Base-by-base conservation (phyloP, 2,797 vertebrate species). In the Coreius guichenoti region DNA sequence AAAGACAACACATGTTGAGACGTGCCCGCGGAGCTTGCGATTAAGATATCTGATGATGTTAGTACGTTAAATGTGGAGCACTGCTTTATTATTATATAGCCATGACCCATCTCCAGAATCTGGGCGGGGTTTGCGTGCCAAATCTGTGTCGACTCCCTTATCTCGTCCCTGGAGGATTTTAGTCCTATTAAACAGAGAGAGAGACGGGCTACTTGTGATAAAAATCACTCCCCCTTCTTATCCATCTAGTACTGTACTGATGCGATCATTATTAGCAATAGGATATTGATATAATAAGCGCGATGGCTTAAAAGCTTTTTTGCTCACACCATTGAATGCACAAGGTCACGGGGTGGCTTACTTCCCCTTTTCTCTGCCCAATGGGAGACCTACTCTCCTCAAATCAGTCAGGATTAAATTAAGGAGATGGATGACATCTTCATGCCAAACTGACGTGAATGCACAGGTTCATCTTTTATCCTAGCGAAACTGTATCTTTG, bases 11-110 rank as follows among this genome's bases (percentile, higher is more conserved):
- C 73, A 16, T 76, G 43, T 75, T 36, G 33, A 83, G 43, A 65
- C 43, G 3, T 17, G 54, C 51, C 23, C 21, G 33, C 49, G 16
- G 79, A 81, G 65, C 13, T 45, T 31, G 13, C 21, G 29, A 67
- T 67, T 68, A 33, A 68, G 16, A 51, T 72, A 80, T 79, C 67
- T 79, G 83, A 80, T 85, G 69, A 80, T 80, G 77, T 67, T 80
- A 80, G 45, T 69, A 80, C 90, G 87, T 83, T 78, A 88, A 91
- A 91, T 91, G 90, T 91, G 90, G 89, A 92, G 91, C 91, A 85
- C 90, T 91, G 91, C 87, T 90, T 88, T 87, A 88, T 87, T 85
- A 47, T 82, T 70, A 84, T 74, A 61, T 70, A 87, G 79, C 70
- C 61, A 68, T 63, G 61, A 75, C 68, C 83, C 67, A 39, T 85